Base-by-base conservation (phyloP, 2,797 vertebrate genomes). In the Scarus forsteni region DNA sequence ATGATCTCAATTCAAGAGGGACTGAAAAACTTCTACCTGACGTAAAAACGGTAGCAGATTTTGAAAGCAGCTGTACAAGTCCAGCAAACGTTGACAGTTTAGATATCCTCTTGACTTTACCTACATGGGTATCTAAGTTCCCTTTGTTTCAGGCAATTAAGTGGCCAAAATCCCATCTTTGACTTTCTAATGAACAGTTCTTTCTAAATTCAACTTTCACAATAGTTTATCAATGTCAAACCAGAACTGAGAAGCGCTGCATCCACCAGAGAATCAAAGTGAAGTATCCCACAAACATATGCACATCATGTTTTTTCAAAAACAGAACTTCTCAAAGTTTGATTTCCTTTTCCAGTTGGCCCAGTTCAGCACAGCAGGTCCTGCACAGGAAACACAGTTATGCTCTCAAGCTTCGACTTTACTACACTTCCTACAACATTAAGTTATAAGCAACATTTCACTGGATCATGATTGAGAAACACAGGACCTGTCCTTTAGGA, bases 371-470 rank as follows among this genome's bases (percentile, higher is more conserved):
- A 59, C 73, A 68, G 60, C 10, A 16, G 55, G 45, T 59, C 54
- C 70, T 70, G 69, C 60, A 51, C 36, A 51, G n/a, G 50, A 15
- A 70, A 44, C 19, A 15, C 48, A 46, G 54, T 39, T 38, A 35
- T 12, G 16, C 42, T 5, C 16, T 64, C 48, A 13, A 50, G 52
- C 68, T 67, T 66, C 44, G 44, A 15, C 65, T 69, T 2, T 44
- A 78, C 16, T 27, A 7, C 10, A 45, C 43, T 60, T 48, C 54
- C 15, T 27, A 2, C 19, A 14, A 13, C 16, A 15, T 53, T 35
- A 60, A 3, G 3, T 12, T 39, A 5, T 57, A 84, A 77, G 75
- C 75, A 79, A 70, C 50, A 72, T 70, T 81, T 85, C 64, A 80
- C 71, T 52, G 45, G 12, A 27, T 36, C 0, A 42, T 16, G 13